phyloP scores from a whole-genome alignment of 2,888 invertebrate genomes.

The Sacculina carcini region DNA sequence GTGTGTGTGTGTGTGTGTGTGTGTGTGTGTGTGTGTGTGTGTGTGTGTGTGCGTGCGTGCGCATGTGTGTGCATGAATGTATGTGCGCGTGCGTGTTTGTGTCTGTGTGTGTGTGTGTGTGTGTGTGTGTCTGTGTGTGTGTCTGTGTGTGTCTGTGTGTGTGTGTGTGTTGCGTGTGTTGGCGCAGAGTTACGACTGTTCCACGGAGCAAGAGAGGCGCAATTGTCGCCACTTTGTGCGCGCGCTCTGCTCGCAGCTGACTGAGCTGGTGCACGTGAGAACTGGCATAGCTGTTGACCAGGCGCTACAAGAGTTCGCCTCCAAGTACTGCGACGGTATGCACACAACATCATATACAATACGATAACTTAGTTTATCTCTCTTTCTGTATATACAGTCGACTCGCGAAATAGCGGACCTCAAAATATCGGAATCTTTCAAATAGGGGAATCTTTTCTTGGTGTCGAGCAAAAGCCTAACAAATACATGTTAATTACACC shows the following conservation, averaged over 20 bases:
- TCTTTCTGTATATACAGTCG: no score
- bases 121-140: background rate
- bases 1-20: background rate
- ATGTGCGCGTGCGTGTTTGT: no score
- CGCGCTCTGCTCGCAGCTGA: slow-evolving; percentile 10
- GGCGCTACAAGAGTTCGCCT: slow-evolving; percentile 69
- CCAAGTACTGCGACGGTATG: slow-evolving; percentile 62
- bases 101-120: background rate
- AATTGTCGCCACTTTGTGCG: slow-evolving; percentile 12
- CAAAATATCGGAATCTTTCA: no score
- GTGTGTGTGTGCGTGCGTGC: background rate
- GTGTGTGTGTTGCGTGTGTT: no score
- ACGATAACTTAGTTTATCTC: no score
- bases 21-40: background rate
- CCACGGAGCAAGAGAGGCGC: slow-evolving; percentile 6
- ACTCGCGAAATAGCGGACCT: no score
- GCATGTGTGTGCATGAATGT: background rate
- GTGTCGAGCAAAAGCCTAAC: no score
- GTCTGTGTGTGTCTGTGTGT: background rate
- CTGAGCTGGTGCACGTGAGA: slow-evolving; percentile 19
- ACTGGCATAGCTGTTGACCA: slow-evolving; percentile 73
- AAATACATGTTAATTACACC: no score
- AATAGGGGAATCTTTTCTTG: no score
- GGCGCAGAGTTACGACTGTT: background rate
- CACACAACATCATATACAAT: no score